These are phyloP conservation scores for Thaumatotibia leucotreta DNA, from an alignment of 1,140 invertebrate species.

Conservation along the genomic window DNA sequence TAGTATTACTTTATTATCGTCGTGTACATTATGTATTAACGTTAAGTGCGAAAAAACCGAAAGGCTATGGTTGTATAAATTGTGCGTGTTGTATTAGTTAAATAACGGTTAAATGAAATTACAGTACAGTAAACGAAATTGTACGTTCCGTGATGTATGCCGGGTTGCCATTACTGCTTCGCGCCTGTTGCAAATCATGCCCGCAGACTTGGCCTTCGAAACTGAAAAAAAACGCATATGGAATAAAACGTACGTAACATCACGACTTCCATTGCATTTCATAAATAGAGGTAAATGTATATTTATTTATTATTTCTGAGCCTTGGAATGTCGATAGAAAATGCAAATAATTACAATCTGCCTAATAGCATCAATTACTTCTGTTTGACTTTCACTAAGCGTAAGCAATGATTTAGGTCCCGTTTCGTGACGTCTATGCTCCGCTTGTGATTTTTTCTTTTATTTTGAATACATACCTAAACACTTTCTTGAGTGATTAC, in stretches of 20 bases:
- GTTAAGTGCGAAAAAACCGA: not conserved
- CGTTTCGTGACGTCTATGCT: slow-evolving; percentile 46
- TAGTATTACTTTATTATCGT: not conserved
- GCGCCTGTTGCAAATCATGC: slow-evolving; percentile 52
- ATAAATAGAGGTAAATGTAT: too few species aligned
- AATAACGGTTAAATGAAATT: not conserved
- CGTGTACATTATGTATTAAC: not conserved
- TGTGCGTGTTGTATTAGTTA: not conserved
- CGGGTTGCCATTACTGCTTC: slow-evolving; percentile 30
- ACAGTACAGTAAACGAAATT: slow-evolving; percentile 18
- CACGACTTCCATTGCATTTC: too few species aligned
- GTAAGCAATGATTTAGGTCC: slow-evolving; percentile 47
- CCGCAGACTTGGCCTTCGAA: slow-evolving; percentile 50
- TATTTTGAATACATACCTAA: not conserved
- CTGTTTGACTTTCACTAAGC: slow-evolving; percentile 61
- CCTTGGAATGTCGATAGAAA: not conserved
- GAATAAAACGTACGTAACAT: slow-evolving; percentile 51
- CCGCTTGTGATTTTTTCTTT: not conserved
- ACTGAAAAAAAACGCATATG: slow-evolving; percentile 45
- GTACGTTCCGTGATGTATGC: slow-evolving; percentile 42
- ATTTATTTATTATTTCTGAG: too few species aligned
- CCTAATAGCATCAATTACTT: slow-evolving; percentile 51
- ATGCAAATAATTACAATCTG: slow-evolving; percentile 26
- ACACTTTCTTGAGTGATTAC: slow-evolving; percentile 38
- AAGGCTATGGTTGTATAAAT: not conserved